These are phyloP conservation scores for Luidia sarsii DNA, from an alignment of 53 echinoderm and acorn worm species.

Conservation along the genomic window DNA sequence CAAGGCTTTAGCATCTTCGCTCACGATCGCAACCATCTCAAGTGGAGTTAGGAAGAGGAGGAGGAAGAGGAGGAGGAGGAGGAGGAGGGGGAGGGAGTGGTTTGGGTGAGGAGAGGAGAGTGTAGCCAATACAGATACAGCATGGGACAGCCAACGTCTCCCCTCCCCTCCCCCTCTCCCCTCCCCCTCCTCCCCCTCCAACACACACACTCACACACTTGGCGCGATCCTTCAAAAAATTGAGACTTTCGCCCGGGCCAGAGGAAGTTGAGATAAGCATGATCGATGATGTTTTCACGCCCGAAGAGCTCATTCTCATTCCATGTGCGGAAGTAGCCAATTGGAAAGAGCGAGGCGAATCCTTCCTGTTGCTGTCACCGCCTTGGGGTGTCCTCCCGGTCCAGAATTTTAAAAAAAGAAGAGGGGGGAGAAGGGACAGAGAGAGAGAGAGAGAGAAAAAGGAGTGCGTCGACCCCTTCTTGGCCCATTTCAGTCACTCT, in stretches of 20 bases:
- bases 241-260: conserved; percentile 52
- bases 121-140: neutral
- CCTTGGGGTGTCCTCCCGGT: conserved; percentile 39
- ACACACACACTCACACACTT: neutral
- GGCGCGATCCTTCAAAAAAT: conserved; percentile 51
- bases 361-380: conserved; percentile 52
- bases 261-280: conserved; percentile 54
- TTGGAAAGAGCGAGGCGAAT: conserved; percentile 51
- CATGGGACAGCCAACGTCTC: neutral
- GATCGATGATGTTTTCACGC: conserved; percentile 59
- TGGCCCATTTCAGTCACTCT: conserved; percentile 23
- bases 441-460: no score
- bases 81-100: neutral
- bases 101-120: neutral
- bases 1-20: no score
- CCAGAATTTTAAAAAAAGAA: no score
- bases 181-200: conserved; percentile 3
- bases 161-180: neutral
- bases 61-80: neutral
- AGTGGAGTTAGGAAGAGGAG: no score
- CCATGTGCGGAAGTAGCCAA: conserved; percentile 58
- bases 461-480: conserved; percentile 44
- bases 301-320: conserved; percentile 43
- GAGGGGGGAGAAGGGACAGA: no score
- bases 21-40: no score